A percentile compares a stretch with the other conserved stretches of the same genome.
Conservation (phyloP, 2,113 vertebrate species). For the Mirza zaza region DNA sequence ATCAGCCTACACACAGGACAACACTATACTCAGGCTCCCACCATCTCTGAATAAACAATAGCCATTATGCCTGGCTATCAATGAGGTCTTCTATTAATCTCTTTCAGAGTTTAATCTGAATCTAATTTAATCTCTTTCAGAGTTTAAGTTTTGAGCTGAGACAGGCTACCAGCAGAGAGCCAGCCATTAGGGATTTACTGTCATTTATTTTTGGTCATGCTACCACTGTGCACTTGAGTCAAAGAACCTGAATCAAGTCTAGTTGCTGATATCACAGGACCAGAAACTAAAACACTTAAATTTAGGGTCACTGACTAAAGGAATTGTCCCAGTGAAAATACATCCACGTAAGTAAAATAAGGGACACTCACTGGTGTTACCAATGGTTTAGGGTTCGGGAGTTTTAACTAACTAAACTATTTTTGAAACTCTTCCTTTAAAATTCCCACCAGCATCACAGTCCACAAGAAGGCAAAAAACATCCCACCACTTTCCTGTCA, state of each 20-base stretch:
- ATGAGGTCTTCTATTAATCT: not conserved
- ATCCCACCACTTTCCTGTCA: not conserved
- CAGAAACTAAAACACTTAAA: not conserved
- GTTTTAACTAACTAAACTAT: not conserved
- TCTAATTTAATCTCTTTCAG: not conserved
- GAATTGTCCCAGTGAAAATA: not conserved
- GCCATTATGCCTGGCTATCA: not conserved
- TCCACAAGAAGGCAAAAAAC: not conserved
- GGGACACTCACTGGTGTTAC: not conserved
- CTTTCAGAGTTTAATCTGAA: no score
- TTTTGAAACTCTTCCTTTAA: slow-evolving; percentile 4
- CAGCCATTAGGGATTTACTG: not conserved
- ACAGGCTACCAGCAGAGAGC: not conserved
- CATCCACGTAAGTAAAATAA: slow-evolving; percentile 19
- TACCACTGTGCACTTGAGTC: not conserved
- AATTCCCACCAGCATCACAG: not conserved
- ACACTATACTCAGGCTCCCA: not conserved
- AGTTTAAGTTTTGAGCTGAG: not conserved
- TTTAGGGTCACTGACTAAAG: not conserved
- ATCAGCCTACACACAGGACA: not conserved
- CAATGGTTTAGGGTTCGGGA: not conserved
- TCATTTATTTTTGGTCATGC: not conserved
- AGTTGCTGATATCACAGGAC: not conserved
- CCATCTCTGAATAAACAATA: not conserved
- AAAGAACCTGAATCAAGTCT: not conserved